Conservation (phyloP, 1,140 invertebrate genomes). For the Bradysia coprophila region DNA sequence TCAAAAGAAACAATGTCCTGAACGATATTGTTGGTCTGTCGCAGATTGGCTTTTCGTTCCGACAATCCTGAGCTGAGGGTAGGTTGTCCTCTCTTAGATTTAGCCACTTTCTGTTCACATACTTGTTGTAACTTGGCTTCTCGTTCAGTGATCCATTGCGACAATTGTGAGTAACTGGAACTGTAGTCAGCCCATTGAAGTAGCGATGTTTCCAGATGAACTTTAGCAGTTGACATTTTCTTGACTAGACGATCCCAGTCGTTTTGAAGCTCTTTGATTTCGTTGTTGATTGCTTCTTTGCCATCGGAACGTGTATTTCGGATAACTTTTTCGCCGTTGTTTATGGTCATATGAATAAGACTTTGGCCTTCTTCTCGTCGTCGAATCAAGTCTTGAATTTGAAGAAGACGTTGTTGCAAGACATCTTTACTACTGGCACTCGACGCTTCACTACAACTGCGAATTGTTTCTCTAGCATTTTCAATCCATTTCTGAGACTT, state of each 20-base stretch:
- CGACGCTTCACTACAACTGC: conserved; percentile 56
- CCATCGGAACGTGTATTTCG: conserved; percentile 77
- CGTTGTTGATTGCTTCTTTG: conserved; percentile 66
- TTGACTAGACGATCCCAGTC: conserved; percentile 85
- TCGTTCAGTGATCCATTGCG: conserved; percentile 89
- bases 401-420: conserved; percentile 60
- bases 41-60: conserved; percentile 71
- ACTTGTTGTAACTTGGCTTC: conserved; percentile 89
- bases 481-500: conserved; percentile 81
- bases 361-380: conserved; percentile 82
- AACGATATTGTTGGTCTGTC: conserved; percentile 82
- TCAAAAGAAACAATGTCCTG: conserved; percentile 89
- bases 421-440: conserved; percentile 67
- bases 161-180: conserved; percentile 73
- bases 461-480: conserved; percentile 64
- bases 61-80: conserved; percentile 56
- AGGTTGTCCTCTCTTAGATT: conserved; percentile 50
- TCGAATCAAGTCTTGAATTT: conserved; percentile 62
- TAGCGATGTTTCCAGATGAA: conserved; percentile 77
- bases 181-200: conserved; percentile 93
- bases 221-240: conserved; percentile 83
- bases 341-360: conserved; percentile 73
- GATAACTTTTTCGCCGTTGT: conserved; percentile 81
- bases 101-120: conserved; percentile 66
- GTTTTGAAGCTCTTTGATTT: conserved; percentile 78